Percentiles rank a stretch among this genome's conserved stretches.
Conservation (phyloP, 2,888 invertebrate genomes). For the Drosophila tanythrix region DNA sequence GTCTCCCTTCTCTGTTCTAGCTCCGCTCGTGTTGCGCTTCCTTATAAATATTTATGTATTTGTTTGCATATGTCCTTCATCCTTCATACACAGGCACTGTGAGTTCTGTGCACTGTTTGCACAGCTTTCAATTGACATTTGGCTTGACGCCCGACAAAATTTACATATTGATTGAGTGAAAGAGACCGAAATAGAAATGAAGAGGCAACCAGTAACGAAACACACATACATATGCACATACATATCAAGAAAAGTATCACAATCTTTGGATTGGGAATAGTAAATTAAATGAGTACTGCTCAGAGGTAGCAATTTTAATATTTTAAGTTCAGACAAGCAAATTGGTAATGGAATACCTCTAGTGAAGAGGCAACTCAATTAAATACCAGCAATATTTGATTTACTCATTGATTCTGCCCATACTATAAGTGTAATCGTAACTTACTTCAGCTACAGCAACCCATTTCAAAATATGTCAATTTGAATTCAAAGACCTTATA, state of each 20-base stretch:
- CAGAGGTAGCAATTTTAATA: too few species aligned
- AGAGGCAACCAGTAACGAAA: neutral
- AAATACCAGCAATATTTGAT: neutral
- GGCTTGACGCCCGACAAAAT: constrained; percentile 45
- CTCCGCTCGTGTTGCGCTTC: constrained; percentile 29
- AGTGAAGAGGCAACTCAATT: neutral
- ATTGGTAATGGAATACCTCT: neutral
- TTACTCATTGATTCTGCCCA: neutral
- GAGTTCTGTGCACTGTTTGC: constrained; percentile 54
- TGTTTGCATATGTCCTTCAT: constrained; percentile 57
- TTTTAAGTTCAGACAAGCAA: neutral
- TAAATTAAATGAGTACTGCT: neutral
- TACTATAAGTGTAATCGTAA: neutral
- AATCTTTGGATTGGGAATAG: neutral
- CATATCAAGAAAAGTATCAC: neutral
- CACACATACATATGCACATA: neutral
- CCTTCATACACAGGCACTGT: constrained; percentile 35
- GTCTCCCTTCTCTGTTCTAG: neutral
- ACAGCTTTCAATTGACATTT: constrained; percentile 72
- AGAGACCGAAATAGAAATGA: neutral
- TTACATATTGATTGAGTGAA: constrained; percentile 53
- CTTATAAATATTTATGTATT: constrained; percentile 64
- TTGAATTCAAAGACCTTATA: neutral
- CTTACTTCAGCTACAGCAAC: neutral
- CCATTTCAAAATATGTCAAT: neutral